Evolutionary conservation across 2,797 vertebrate genomes (phyloP).

Genomic region (Lutjanus argentimaculatus): DNA sequence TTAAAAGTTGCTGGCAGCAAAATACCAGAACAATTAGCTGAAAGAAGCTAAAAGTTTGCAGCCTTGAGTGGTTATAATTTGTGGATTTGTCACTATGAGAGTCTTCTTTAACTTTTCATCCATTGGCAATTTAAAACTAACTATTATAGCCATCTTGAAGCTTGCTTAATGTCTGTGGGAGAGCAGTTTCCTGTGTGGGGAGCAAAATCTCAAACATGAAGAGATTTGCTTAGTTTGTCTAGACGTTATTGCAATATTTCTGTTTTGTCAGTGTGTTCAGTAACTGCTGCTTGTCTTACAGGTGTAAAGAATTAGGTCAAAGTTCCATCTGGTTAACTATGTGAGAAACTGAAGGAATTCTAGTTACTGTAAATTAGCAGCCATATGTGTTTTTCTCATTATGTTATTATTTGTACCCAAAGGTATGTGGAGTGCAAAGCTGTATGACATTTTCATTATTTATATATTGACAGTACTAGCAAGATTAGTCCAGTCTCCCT

Average conservation of each 20-base stretch:
- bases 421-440: not conserved
- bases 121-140: not conserved
- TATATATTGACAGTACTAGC: too few species aligned
- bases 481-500: not conserved
- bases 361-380: not conserved
- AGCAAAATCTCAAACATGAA: not conserved
- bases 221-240: too few species aligned
- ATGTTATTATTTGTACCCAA: not conserved
- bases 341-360: not conserved
- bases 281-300: not conserved
- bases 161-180: not conserved
- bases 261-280: not conserved
- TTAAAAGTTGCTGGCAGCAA: not conserved
- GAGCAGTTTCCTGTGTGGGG: not conserved
- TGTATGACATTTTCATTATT: not conserved
- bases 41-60: not conserved
- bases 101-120: not conserved
- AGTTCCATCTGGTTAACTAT: not conserved
- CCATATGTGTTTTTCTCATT: not conserved
- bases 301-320: not conserved
- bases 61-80: not conserved
- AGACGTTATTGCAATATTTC: not conserved
- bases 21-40: not conserved
- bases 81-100: not conserved
- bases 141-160: not conserved